Percentiles rank a stretch among this genome's conserved stretches.
Conservation (phyloP, 2,888 invertebrate species). For the Anoplius nigerrimus region DNA sequence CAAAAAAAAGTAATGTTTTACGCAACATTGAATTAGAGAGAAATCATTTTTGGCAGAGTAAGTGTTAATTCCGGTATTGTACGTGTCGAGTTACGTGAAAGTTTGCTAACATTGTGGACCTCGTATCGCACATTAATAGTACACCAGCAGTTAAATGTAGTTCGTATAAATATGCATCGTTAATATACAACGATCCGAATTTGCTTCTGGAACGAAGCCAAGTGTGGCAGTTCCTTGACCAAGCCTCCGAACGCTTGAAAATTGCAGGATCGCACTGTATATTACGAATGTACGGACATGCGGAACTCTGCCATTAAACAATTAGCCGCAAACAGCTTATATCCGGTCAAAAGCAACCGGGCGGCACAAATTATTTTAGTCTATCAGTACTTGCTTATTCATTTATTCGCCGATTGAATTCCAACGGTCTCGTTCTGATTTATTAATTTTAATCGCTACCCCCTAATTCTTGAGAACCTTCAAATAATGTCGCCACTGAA, state of each 20-base stretch:
- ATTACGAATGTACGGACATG: background rate
- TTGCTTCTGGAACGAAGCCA: slow-evolving; percentile 41
- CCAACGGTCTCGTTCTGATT: too few species aligned
- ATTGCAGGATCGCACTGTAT: slow-evolving; percentile 14
- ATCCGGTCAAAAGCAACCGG: too few species aligned
- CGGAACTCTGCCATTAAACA: background rate
- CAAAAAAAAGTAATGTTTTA: background rate
- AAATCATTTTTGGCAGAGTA: too few species aligned
- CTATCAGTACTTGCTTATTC: too few species aligned
- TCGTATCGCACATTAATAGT: background rate
- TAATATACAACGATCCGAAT: slow-evolving; percentile 18
- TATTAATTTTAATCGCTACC: too few species aligned
- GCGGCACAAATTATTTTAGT: too few species aligned
- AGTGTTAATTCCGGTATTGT: too few species aligned
- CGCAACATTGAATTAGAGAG: background rate
- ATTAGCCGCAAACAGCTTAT: too few species aligned
- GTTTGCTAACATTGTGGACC: background rate
- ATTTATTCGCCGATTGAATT: too few species aligned
- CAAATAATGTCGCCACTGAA: too few species aligned
- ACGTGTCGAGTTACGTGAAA: background rate
- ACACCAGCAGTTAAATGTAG: background rate
- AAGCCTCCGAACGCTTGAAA: slow-evolving; percentile 24
- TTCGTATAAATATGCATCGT: background rate
- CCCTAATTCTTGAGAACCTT: too few species aligned
- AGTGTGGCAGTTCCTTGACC: slow-evolving; percentile 52